These are phyloP conservation scores for Tinea trinotella DNA, from an alignment of 2,888 invertebrate genomes.

Conservation along the genomic window DNA sequence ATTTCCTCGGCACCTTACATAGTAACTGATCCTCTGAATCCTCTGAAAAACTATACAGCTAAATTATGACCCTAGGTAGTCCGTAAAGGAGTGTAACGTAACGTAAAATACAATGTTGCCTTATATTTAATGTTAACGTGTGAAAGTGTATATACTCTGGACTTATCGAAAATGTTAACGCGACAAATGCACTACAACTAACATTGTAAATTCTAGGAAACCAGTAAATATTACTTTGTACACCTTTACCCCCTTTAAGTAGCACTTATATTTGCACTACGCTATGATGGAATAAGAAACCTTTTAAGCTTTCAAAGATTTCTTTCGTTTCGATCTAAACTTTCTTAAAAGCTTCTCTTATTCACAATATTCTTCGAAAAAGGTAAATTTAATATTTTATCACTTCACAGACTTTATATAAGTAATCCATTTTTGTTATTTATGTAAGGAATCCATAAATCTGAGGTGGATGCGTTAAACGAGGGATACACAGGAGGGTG, in stretches of 20 bases:
- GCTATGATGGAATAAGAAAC: background rate
- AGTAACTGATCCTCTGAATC: too few relatives aligned
- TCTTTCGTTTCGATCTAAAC: background rate
- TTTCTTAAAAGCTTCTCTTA: background rate
- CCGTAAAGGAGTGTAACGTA: background rate
- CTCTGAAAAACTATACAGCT: background rate
- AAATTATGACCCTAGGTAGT: background rate
- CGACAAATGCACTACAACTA: background rate
- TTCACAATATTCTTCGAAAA: background rate
- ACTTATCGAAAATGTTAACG: background rate
- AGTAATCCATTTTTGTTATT: too few relatives aligned
- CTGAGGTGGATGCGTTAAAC: too few relatives aligned
- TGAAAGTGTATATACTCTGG: background rate
- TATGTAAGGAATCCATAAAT: too few relatives aligned
- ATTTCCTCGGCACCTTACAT: too few relatives aligned
- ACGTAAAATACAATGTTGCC: background rate
- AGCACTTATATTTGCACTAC: background rate
- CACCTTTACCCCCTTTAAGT: background rate
- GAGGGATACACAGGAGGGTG: too few relatives aligned
- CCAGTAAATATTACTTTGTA: background rate
- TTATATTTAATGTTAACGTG: background rate
- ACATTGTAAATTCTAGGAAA: background rate
- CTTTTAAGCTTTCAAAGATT: background rate
- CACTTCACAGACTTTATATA: too few relatives aligned
- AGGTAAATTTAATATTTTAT: too few relatives aligned